Base-by-base conservation (phyloP, 2,113 vertebrate species). In the Rhinolophus ferrumequinum region DNA sequence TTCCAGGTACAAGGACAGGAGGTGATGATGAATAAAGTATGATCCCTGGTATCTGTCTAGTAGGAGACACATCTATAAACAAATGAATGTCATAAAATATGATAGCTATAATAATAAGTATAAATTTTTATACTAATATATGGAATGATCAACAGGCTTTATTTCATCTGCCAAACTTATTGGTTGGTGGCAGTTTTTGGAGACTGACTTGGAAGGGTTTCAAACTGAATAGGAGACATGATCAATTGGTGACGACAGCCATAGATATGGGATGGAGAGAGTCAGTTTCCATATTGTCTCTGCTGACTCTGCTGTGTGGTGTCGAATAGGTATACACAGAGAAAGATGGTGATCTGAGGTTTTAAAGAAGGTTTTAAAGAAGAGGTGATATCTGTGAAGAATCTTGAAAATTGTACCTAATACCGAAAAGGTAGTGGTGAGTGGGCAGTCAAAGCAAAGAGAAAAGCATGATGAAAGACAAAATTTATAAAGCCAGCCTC, bases 331-430 rank as follows among this genome's bases (percentile, higher is more conserved):
- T 58, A 19, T 44, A 58, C 7, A n/a, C 7, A 62, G 16, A 52
- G 30, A 10, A 38, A 21, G 38, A 2, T 50, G 5, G n/a, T 87
- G 18, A 47, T 5, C 6, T 1, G 3, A 77, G 13, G 6, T 77
- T 50, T 90, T 80, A 77, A 81, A 93, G n/a, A 64, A 47, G 21
- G 6, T 77, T 56, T 90, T 80, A 77, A 81, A 93, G n/a, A 64
- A 47, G 21, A 60, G 6, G 69, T 93, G 30, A 76, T 21, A 93
- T 88, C 56, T 62, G 9, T 52, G 47, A 94, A 73, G 5, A 83
- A 10, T 0, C 21, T 93, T 85, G 35, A 94, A 88, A 73, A 80
- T 6, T 93, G 9, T 24, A 87, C 16, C 16, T 47, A 70, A 66
- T 73, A 67, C 24, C 14, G 8, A 56, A 12, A 82, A 93, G 15